A percentile compares a stretch with the other conserved stretches of the same genome.
These are phyloP conservation scores for Epinephelus fuscoguttatus DNA, from an alignment of 2,113 vertebrate species.

Conservation along the genomic window DNA sequence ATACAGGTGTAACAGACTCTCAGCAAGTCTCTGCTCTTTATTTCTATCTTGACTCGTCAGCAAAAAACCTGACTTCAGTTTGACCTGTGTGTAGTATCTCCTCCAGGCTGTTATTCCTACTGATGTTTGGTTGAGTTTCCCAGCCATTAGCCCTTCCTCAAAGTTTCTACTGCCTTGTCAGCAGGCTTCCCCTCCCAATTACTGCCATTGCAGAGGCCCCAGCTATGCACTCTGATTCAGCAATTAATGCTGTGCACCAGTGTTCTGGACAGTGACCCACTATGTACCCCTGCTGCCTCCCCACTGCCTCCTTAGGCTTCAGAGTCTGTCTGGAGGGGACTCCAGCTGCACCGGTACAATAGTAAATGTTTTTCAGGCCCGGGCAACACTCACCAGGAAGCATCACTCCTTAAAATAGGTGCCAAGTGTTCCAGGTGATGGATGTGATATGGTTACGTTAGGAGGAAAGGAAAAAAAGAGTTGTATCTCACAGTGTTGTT, in stretches of 20 bases:
- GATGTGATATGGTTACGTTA: not conserved
- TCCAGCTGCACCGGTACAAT: slow-evolving; percentile 22
- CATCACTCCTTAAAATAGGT: slow-evolving; percentile 22
- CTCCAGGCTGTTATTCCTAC: slow-evolving; percentile 24
- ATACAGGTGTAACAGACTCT: not conserved
- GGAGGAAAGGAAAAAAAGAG: not conserved
- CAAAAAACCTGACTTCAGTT: slow-evolving; percentile 8
- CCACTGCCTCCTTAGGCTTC: slow-evolving; percentile 12
- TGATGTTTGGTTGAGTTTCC: slow-evolving; percentile 39
- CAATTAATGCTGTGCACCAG: slow-evolving; percentile 71
- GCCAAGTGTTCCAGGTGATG: slow-evolving; percentile 12
- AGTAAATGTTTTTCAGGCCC: slow-evolving; percentile 30
- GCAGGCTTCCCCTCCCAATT: slow-evolving; percentile 75
- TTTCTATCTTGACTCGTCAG: slow-evolving; percentile 1
- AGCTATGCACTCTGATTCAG: slow-evolving; percentile 70
- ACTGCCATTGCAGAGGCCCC: slow-evolving; percentile 67
- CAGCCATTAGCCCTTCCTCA: slow-evolving; percentile 56
- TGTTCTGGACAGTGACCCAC: slow-evolving; percentile 58
- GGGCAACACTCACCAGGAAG: not conserved
- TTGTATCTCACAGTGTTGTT: not conserved
- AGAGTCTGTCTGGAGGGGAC: slow-evolving; percentile 28
- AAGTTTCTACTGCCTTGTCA: slow-evolving; percentile 72
- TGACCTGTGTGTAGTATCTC: slow-evolving; percentile 14
- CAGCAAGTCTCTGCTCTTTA: slow-evolving; percentile 7
- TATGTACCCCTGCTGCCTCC: slow-evolving; percentile 21